These are phyloP conservation scores for Heliconius erato DNA, from an alignment of 2,888 invertebrate species.

Conservation along the genomic window DNA sequence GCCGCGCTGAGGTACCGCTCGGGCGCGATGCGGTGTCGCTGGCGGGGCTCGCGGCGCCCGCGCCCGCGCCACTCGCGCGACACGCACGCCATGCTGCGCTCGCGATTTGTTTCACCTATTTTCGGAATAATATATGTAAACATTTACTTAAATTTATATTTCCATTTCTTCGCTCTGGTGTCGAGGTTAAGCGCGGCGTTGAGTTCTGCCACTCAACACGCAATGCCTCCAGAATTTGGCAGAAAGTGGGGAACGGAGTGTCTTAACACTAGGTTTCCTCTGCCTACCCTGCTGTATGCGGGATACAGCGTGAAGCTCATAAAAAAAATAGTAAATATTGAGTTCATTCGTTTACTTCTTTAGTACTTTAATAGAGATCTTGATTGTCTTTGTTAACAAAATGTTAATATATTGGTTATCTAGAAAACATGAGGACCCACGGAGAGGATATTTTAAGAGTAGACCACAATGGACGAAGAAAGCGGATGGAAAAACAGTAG, in stretches of 20 bases:
- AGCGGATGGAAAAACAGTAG: too few relatives aligned
- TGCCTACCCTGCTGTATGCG: background rate
- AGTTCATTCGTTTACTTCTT: too few relatives aligned
- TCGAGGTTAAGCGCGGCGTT: background rate
- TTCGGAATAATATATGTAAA: background rate
- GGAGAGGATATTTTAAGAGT: too few relatives aligned
- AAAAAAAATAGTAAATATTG: too few relatives aligned
- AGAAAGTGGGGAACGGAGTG: background rate
- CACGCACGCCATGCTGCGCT: constrained; percentile 47
- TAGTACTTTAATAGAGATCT: too few relatives aligned
- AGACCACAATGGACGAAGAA: too few relatives aligned
- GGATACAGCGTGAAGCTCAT: background rate
- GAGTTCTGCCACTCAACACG: too few relatives aligned
- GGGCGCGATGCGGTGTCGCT: constrained; percentile 76
- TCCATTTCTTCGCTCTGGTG: background rate
- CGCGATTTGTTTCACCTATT: constrained; percentile 42
- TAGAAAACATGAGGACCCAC: too few relatives aligned
- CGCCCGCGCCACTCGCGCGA: constrained; percentile 65
- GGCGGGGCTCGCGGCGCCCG: constrained; percentile 55
- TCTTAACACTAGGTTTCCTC: background rate
- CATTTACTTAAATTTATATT: too few relatives aligned
- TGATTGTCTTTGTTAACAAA: too few relatives aligned
- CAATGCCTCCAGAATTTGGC: too few relatives aligned
- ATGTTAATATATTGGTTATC: too few relatives aligned
- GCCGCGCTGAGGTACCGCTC: constrained; percentile 89